Base-by-base conservation (phyloP, 1,140 invertebrate species). In the Mizuhopecten yessoensis region DNA sequence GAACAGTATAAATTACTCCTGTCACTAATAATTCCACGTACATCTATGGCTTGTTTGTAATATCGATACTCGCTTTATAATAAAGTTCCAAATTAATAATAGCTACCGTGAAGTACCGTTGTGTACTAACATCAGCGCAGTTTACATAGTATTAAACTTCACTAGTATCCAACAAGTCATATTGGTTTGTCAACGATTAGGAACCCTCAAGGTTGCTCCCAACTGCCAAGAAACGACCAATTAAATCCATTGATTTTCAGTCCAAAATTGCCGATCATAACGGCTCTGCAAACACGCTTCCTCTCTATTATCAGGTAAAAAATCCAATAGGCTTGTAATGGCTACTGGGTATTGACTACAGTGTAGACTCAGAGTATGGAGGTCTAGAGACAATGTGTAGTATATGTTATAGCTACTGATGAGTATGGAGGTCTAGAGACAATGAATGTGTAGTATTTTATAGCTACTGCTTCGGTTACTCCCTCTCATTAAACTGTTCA, bases 141-240 rank as follows among this genome's bases (percentile, higher is more conserved):
- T 75, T n/a, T 75, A 75, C 15, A 0, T 3, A 75, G n/a, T 29
- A 75, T 75, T 75, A n/a, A 75, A 75, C 57, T 75, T 7, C n/a
- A 29, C 57, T n/a, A 29, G 57, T 75, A 75, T 75, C 57, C 57
- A 75, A 29, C 29, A 75, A 75, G 57, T 75, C 29, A n/a, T 75
- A 75, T 75, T 75, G 1, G 57, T 75, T 75, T 75, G 57, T 75
- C 57, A 75, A 75, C 57, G 57, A 75, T 29, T 75, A 75, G 23
- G 29, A 75, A 23, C 11, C 17, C n/a, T 29, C 57, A 75, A 75
- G 57, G 57, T n/a, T 75, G 29, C 57, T 75, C 57, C n/a, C 23
- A 75, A 75, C 29, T n/a, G 17, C 57, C 23, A 17, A 75, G 57
- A 75, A 29, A 75, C 57, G 29, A n/a, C 23, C 57, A 75, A 75